Conservation (phyloP, 2,797 vertebrate species). For the Meriones psammophilus region DNA sequence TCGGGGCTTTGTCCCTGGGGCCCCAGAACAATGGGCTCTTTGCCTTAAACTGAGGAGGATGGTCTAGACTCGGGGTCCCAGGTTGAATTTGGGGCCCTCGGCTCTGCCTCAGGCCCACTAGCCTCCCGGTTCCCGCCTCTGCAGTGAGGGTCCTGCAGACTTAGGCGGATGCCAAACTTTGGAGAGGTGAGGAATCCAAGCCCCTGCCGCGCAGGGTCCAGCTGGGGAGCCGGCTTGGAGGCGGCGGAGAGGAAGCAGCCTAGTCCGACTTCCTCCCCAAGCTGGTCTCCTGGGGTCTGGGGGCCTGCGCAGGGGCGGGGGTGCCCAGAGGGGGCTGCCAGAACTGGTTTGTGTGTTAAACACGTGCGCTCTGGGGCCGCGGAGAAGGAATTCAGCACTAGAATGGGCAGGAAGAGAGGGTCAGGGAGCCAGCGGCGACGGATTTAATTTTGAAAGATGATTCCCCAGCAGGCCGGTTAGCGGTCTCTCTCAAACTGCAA, state of each 20-base stretch:
- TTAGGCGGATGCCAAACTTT: not conserved
- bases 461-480: not conserved
- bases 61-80: not conserved
- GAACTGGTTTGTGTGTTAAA: slow-evolving; percentile 58
- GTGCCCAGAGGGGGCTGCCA: slow-evolving; percentile 25
- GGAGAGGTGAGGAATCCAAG: not conserved
- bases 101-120: not conserved
- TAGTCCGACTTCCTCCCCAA: slow-evolving; percentile 58
- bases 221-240: slow-evolving; percentile 13
- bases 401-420: slow-evolving; percentile 1
- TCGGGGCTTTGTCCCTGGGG: slow-evolving; percentile 25
- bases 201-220: not conserved
- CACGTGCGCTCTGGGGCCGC: slow-evolving; percentile 28
- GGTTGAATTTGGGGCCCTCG: not conserved
- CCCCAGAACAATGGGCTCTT: not conserved
- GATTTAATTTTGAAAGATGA: slow-evolving; percentile 73
- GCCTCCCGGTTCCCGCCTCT: not conserved
- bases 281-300: slow-evolving; percentile 22
- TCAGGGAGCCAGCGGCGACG: slow-evolving; percentile 55
- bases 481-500: slow-evolving; percentile 24
- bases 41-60: not conserved
- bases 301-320: slow-evolving; percentile 32
- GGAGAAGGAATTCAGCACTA: slow-evolving; percentile 63
- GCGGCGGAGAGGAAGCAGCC: slow-evolving; percentile 41
- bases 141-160: not conserved